Base-by-base conservation (phyloP, 53 echinoderm and acorn worm species). In the Holothuria scabra region DNA sequence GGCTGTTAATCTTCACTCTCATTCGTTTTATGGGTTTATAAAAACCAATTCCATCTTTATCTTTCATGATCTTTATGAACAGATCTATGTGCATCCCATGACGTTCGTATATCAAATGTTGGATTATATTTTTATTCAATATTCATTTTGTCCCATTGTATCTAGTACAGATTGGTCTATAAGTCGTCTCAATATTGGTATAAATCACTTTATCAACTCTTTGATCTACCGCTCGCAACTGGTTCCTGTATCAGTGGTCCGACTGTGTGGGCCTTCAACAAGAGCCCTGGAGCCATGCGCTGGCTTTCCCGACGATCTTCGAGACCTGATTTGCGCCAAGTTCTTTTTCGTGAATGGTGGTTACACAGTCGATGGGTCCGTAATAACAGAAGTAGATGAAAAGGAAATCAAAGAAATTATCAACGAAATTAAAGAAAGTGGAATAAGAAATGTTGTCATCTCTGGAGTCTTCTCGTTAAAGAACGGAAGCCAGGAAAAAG, bases 231-330 rank as follows among this genome's bases (percentile, higher is more conserved):
- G 95, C n/a, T 76, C 65, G 32, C 29, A 69, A 34, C 67, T 95
- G 22, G 79, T 80, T 4, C 85, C 84, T 16, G 95, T 95, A 3
- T 74, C 95, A 32, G 90, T 95, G 56, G 62, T 95, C 19, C 92
- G 95, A 52, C 84, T 95, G 0, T 95, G 95, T 66, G 95, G 95
- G 26, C 86, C 95, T 0, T 86, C 95, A 4, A 87, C 95, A 14
- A 67, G 25, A 5, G 59, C 90, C 30, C 83, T 95, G 60, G 75
- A 87, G 41, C 95, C 95, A 23, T 95, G 90, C 67, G 78, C 86
- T 13, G 95, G 92, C 21, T 92, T 90, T 46, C 95, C 95, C 20
- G 63, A 84, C 32, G 95, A 95, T 83, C 84, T 95, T 19, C 89
- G 76, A 16, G 37, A 88, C 88, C 92, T 95, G 60, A 5, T 75